Percentiles rank a stretch among this genome's conserved stretches.
Conservation (phyloP, 2,888 invertebrate species). For the Aporophyla nigra region DNA sequence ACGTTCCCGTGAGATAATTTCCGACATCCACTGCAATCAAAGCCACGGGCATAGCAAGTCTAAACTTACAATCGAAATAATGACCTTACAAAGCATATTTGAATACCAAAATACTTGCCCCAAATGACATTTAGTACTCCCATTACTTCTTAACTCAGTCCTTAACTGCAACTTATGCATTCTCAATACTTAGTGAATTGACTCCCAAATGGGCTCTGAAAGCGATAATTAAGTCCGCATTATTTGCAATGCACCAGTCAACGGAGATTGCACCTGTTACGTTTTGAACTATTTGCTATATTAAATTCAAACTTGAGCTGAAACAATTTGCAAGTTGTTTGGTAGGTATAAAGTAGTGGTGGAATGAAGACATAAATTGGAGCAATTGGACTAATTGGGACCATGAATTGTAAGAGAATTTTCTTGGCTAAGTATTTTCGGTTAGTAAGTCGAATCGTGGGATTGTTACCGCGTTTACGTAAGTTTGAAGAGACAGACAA, state of each 20-base stretch:
- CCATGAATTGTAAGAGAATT: background rate
- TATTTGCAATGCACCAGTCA: conserved; percentile 45
- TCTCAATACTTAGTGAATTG: conserved; percentile 42
- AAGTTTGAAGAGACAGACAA: background rate
- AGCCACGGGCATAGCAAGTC: too few relatives aligned
- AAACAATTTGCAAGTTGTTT: conserved; percentile 37
- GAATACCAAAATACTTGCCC: too few relatives aligned
- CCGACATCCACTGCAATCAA: too few relatives aligned
- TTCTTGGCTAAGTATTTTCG: background rate
- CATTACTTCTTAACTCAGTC: conserved; percentile 15
- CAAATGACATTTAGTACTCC: background rate
- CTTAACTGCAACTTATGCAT: conserved; percentile 19
- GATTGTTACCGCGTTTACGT: background rate
- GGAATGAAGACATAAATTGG: conserved; percentile 28
- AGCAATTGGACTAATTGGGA: conserved; percentile 27
- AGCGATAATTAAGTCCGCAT: conserved; percentile 49
- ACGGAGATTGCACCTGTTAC: conserved; percentile 56
- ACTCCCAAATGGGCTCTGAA: conserved; percentile 22
- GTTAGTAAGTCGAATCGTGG: background rate
- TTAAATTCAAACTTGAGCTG: conserved; percentile 45
- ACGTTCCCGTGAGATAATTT: too few relatives aligned
- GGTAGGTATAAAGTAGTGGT: conserved; percentile 6
- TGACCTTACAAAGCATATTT: too few relatives aligned
- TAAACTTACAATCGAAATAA: too few relatives aligned
- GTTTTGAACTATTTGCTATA: conserved; percentile 46